Evolutionary conservation across 1,140 invertebrate species (phyloP), one percentile per base, ranked within the genome.

Genomic region (Yoshiicerus persimilis): DNA sequence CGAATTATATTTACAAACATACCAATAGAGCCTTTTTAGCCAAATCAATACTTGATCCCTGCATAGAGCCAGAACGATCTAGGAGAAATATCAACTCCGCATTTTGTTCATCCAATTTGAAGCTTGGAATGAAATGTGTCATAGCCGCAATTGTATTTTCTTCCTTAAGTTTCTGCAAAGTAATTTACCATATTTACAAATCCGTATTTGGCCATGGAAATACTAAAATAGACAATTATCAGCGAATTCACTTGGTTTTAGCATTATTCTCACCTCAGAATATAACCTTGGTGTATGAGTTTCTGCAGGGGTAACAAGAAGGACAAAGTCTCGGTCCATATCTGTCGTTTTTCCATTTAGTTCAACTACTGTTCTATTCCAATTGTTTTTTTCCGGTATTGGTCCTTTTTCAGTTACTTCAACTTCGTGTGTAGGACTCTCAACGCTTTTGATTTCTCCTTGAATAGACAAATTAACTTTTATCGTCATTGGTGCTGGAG

Each of bases 21-120:
- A 90, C 90, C 36, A 90, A 84, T 47, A 92, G 90, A 0, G 92
- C 92, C 56, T 92, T 90, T 85, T 91, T 92, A 10, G 92, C 92
- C 85, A 89, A 88, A 27, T 87, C 75, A 16, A 92, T 92, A 39
- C 90, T 91, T 32, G 80, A 10, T 13, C 92, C 91, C 20, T n/a
- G 36, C 91, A 93, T 92, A n/a, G 92, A 92, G 30, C 92, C 92
- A 38, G 91, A 91, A 13, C 92, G 86, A 89, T 92, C 92, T 27
- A 92, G 86, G 0, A 92, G 86, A 84, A 92, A 92, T 27, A 92
- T 90, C 3, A 92, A 47, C 56, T 92, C 92, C 9, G 90, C 91
- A 70, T 91, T 91, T 56, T 90, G 91, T 34, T 91, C 90, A 27
- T 89, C 87, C 84, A 91, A 75, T 38, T 90, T 90, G 25, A 91